Conservation (phyloP, 37 sponge, comb jelly and placozoan species). For the Corticium candelabrum region DNA sequence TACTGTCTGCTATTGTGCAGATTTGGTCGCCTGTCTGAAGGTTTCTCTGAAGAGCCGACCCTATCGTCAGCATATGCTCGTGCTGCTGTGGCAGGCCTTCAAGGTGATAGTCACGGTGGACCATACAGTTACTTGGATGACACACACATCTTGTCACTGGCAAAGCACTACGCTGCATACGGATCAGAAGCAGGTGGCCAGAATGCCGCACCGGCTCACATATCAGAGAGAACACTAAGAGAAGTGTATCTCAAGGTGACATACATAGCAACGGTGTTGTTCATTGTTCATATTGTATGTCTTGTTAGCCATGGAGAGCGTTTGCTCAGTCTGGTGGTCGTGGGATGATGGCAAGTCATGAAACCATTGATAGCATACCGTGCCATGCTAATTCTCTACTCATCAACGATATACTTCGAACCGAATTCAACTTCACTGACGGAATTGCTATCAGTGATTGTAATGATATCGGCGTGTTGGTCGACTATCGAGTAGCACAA, state of each 20-base stretch:
- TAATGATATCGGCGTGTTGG: conserved; percentile 7
- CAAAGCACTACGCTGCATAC: conserved; percentile 11
- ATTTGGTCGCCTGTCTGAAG: conserved; percentile 8
- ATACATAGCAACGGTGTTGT: too few relatives aligned
- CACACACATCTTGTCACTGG: conserved; percentile 1
- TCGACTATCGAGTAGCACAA: not conserved
- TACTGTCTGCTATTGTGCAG: too few relatives aligned
- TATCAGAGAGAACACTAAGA: not conserved
- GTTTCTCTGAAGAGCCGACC: conserved; percentile 7
- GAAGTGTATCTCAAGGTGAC: conserved; percentile 1
- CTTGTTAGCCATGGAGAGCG: not conserved
- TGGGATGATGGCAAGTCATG: not conserved
- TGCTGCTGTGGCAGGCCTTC: conserved; percentile 2
- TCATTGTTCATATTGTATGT: too few relatives aligned
- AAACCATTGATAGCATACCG: not conserved
- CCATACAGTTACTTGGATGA: not conserved
- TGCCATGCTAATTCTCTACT: conserved; percentile 2
- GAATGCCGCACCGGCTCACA: conserved; percentile 10
- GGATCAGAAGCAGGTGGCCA: not conserved
- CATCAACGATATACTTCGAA: not conserved
- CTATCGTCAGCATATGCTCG: conserved; percentile 5
- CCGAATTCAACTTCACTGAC: not conserved
- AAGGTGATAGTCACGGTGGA: not conserved
- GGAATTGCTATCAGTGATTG: conserved; percentile 6
- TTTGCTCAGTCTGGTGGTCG: conserved; percentile 7